A percentile compares a stretch with the other conserved stretches of the same genome.
phyloP scores from a whole-genome alignment of 2,797 vertebrate species.

The Myotis vivesi region DNA sequence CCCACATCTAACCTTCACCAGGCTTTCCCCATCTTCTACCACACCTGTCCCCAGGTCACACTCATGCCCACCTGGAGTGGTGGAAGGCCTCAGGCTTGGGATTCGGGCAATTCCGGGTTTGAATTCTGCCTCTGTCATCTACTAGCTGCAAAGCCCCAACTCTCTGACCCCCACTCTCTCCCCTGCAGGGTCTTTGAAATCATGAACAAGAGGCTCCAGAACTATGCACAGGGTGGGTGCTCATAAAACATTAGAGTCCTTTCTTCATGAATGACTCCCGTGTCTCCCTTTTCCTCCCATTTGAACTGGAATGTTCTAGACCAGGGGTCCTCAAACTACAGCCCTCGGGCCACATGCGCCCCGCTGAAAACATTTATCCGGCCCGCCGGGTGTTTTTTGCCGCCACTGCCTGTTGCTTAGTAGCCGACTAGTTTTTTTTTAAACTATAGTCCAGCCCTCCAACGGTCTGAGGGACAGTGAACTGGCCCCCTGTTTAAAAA shows the following conservation, averaged over 20 bases:
- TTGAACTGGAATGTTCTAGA: neutral
- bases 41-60: neutral
- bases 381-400: too few relatives aligned
- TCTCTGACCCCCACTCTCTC: neutral
- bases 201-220: neutral
- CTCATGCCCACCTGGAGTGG: neutral
- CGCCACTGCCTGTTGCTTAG: too few relatives aligned
- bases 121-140: slow-evolving; percentile 7
- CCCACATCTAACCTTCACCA: neutral
- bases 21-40: neutral
- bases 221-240: neutral
- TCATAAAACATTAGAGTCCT: neutral
- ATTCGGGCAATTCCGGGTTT: neutral
- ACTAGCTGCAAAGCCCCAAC: neutral
- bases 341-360: too few relatives aligned
- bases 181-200: neutral
- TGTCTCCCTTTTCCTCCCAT: neutral
- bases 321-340: too few relatives aligned
- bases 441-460: too few relatives aligned
- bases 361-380: too few relatives aligned
- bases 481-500: too few relatives aligned
- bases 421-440: too few relatives aligned
- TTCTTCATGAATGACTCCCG: neutral
- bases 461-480: too few relatives aligned
- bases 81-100: neutral